Evolutionary conservation across 2,888 invertebrate species (phyloP).

Genomic region (Agapetus fuscipes): DNA sequence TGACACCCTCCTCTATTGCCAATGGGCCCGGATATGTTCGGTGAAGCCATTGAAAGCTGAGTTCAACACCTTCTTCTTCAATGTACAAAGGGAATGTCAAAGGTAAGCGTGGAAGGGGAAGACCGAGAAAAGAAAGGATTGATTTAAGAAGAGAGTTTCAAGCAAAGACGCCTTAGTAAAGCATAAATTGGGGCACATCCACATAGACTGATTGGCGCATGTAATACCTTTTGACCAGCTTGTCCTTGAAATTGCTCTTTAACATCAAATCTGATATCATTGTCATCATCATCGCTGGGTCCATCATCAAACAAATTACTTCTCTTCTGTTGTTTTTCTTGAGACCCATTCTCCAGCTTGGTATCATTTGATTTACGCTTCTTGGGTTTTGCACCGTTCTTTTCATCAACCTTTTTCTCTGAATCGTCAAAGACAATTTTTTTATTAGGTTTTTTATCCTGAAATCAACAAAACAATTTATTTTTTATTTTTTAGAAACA

Average conservation of each 20-base stretch:
- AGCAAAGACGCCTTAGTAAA: too few species aligned
- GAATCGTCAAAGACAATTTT: conserved; percentile 52
- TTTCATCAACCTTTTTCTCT: neutral
- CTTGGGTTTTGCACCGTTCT: neutral
- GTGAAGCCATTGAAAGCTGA: too few species aligned
- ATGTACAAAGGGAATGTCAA: too few species aligned
- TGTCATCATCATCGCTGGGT: conserved; percentile 38
- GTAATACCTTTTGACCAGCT: conserved; percentile 53
- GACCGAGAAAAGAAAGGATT: too few species aligned
- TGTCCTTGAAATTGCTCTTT: conserved; percentile 58
- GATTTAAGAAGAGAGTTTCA: too few species aligned
- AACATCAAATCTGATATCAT: conserved; percentile 48
- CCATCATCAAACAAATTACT: conserved; percentile 33
- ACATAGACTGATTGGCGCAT: too few species aligned
- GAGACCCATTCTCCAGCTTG: neutral
- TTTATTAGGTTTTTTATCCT: conserved; percentile 47
- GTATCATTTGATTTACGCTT: neutral
- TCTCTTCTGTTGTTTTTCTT: neutral
- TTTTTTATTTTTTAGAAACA: neutral
- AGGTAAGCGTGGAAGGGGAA: too few species aligned
- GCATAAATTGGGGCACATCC: too few species aligned
- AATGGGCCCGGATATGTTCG: too few species aligned
- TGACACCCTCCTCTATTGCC: too few species aligned
- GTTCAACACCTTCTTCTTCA: too few species aligned
- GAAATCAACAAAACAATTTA: conserved; percentile 24